phyloP scores from a whole-genome alignment of 2,797 vertebrate genomes.

The Gobio occitaniae region DNA sequence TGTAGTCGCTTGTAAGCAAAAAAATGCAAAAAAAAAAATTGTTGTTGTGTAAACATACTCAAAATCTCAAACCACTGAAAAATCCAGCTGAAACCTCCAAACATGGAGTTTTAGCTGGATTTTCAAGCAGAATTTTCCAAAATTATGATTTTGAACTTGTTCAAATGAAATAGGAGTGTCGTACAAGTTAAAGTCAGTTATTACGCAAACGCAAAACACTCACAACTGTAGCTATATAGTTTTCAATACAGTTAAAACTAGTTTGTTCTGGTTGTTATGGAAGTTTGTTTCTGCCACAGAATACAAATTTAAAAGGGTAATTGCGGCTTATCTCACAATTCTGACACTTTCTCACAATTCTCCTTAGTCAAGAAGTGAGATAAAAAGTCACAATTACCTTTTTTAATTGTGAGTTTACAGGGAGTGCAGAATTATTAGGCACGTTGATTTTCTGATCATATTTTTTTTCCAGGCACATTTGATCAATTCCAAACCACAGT shows the following conservation, averaged over 20 bases:
- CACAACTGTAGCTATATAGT: background rate
- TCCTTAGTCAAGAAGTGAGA: too few species aligned
- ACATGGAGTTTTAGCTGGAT: background rate
- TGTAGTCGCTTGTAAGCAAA: too few species aligned
- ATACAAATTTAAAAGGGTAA: too few species aligned
- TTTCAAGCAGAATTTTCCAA: background rate
- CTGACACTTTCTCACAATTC: background rate
- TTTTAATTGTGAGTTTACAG: too few species aligned
- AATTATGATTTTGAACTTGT: background rate
- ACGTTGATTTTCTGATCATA: too few species aligned
- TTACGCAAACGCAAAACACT: background rate
- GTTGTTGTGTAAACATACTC: background rate
- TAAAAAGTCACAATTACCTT: background rate
- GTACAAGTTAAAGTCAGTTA: background rate
- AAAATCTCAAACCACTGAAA: background rate
- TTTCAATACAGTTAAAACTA: background rate
- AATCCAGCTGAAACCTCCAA: background rate
- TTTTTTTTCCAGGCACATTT: too few species aligned
- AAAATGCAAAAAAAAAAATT: background rate
- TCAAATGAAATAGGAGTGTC: background rate
- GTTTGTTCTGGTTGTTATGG: background rate
- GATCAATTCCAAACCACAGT: too few species aligned
- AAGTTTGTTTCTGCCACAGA: too few species aligned
- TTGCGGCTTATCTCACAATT: background rate
- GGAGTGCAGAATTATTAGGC: too few species aligned